Evolutionary conservation across 2,888 invertebrate species (phyloP).

Genomic region (Leptopilina drosophilae): DNA sequence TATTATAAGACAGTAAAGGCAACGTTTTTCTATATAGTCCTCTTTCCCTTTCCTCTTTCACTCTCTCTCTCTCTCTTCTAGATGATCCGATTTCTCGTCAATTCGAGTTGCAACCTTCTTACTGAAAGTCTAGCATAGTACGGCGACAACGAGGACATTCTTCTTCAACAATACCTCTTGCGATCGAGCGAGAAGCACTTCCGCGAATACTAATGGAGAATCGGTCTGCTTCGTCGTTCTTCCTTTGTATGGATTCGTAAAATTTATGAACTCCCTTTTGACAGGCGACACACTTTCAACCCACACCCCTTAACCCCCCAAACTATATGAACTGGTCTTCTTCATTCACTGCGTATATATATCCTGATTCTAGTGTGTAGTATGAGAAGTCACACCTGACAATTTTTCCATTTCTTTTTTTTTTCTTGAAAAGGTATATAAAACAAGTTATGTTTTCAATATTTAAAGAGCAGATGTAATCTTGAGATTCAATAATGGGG

Average conservation of each 20-base stretch:
- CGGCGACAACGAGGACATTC: conserved; percentile 75
- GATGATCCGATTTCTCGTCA: conserved; percentile 46
- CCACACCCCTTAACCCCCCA: not conserved
- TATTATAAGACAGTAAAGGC: not conserved
- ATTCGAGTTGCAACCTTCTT: conserved; percentile 52
- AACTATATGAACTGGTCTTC: not conserved
- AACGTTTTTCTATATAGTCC: conserved; percentile 16
- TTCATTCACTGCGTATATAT: not conserved
- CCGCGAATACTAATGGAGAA: conserved; percentile 74
- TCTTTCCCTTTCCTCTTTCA: no score
- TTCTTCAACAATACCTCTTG: conserved; percentile 73
- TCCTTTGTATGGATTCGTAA: conserved; percentile 29
- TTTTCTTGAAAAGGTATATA: no score
- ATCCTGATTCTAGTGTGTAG: no score
- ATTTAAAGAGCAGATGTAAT: no score
- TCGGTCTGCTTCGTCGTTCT: conserved; percentile 25
- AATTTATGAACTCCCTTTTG: conserved; percentile 33
- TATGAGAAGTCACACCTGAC: not conserved
- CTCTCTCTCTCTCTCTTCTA: not conserved
- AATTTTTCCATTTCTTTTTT: no score
- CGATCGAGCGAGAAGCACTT: conserved; percentile 73
- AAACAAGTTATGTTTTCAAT: no score
- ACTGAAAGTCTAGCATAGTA: conserved; percentile 51
- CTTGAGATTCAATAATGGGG: no score
- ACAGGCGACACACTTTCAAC: conserved; percentile 38